A percentile compares a stretch with the other conserved stretches of the same genome.
phyloP scores from a whole-genome alignment of 2,797 vertebrate genomes.

The Protonibea diacanthus region DNA sequence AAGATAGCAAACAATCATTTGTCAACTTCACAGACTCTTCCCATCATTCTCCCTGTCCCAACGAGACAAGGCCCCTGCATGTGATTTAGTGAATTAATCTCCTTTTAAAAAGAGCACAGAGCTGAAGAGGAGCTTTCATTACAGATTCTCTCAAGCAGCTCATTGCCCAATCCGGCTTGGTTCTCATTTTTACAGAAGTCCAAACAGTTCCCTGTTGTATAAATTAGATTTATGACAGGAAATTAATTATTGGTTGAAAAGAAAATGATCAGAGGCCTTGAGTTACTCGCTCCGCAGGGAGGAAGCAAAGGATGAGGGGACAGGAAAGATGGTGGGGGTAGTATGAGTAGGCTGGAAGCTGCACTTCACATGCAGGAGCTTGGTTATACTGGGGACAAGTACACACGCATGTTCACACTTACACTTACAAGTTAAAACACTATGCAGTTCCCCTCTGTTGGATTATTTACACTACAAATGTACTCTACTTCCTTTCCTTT shows the following conservation, averaged over 20 bases:
- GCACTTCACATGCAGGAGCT: not conserved
- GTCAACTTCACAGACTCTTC: conserved; percentile 47
- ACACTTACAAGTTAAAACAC: not conserved
- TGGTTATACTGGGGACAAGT: not conserved
- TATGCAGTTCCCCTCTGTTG: not conserved
- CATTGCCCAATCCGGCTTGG: conserved; percentile 8
- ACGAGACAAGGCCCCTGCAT: conserved; percentile 25
- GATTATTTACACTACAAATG: conserved; percentile 8
- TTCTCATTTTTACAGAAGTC: conserved; percentile 54
- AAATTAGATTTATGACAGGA: conserved; percentile 73
- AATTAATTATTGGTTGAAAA: conserved; percentile 75
- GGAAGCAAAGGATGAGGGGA: conserved; percentile 24
- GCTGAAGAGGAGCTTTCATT: conserved; percentile 65
- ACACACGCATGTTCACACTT: not conserved
- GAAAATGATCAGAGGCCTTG: conserved; percentile 50
- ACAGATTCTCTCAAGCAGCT: conserved; percentile 53
- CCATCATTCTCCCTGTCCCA: conserved; percentile 34
- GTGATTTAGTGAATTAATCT: conserved; percentile 77
- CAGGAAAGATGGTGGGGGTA: conserved; percentile 20
- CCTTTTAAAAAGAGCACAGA: conserved; percentile 64
- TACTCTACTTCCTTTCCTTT: not conserved
- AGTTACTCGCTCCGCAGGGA: conserved; percentile 51
- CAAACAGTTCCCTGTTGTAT: conserved; percentile 62
- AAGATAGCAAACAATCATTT: conserved; percentile 51
- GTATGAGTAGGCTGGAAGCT: conserved; percentile 9